Base-by-base conservation (phyloP, 2,113 vertebrate species). In the Psilopogon haemacephalus region DNA sequence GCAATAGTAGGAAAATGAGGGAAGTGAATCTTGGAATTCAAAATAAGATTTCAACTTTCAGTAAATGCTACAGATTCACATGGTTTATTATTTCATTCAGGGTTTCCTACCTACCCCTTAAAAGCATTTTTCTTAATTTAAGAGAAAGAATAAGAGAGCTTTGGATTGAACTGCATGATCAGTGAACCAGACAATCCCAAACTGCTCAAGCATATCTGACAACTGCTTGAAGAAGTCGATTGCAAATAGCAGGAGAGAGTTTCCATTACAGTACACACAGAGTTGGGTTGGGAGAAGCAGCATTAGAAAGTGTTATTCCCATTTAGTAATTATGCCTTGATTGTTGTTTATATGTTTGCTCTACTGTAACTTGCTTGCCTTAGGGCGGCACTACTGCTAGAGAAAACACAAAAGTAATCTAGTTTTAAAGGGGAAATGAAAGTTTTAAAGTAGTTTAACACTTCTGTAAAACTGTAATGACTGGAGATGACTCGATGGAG, bases 381-480 rank as follows among this genome's bases (percentile, higher is more conserved):
- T 95, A 92, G 97, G 97, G 96, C 94, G 96, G 96, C 94, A 93
- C 93, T 95, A 90, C 94, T 94, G 95, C 94, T 93, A 79, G 83
- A 69, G 96, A 96, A 96, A 97, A 97, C 81, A 97, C 95, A 96
- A 90, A 98, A 97, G 96, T 97, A 97, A 97, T 98, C 95, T 96
- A 90, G 96, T 96, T 97, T 98, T 97, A 97, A 97, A 97, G 97
- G 97, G 96, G 97, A 97, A 97, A 97, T 97, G 97, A 97, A 98
- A 98, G 97, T 98, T 97, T 97, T 97, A 97, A 97, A 97, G 97
- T 96, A 98, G 96, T 97, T 98, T 96, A 97, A 97, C 97, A 96
- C 97, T 98, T 97, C 67, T 83, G 95, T 90, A 97, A 93, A 97
- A 96, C 95, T 96, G 95, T 97, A 97, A 97, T 96, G 94, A 95